Evolutionary conservation across 2,113 vertebrate species (phyloP).

Genomic region (Tauraco erythrolophus): DNA sequence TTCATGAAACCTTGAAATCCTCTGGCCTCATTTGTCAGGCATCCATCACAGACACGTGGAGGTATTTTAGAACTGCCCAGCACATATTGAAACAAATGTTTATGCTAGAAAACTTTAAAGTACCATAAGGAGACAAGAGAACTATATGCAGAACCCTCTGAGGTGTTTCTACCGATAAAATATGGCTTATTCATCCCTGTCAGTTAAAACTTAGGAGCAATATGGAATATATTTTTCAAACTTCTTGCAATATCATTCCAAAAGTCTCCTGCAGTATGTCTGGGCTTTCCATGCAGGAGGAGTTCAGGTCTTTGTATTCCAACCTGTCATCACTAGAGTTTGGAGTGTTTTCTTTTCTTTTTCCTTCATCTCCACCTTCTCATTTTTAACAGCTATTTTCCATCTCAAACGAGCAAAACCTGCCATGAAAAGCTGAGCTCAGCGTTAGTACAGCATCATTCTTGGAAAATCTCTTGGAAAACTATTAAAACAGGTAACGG

Average conservation of each 20-base stretch:
- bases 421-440: not conserved
- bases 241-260: not conserved
- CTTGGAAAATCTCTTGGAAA: not conserved
- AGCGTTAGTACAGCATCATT: not conserved
- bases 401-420: not conserved
- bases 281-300: not conserved
- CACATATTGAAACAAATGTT: not conserved
- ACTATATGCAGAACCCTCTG: not conserved
- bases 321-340: not conserved
- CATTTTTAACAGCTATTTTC: conserved; percentile 13
- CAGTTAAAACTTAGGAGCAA: not conserved
- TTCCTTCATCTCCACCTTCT: not conserved
- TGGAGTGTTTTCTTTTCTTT: not conserved
- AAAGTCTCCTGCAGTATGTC: not conserved
- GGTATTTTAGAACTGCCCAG: not conserved
- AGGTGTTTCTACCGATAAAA: not conserved
- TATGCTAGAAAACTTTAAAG: not conserved
- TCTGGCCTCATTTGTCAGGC: not conserved
- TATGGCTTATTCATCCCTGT: not conserved
- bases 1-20: not conserved
- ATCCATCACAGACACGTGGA: rapidly evolving
- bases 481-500: not conserved
- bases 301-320: not conserved
- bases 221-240: not conserved
- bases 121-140: not conserved